These are phyloP conservation scores for Hipparchia semele DNA, from an alignment of 2,888 invertebrate species.

Conservation along the genomic window DNA sequence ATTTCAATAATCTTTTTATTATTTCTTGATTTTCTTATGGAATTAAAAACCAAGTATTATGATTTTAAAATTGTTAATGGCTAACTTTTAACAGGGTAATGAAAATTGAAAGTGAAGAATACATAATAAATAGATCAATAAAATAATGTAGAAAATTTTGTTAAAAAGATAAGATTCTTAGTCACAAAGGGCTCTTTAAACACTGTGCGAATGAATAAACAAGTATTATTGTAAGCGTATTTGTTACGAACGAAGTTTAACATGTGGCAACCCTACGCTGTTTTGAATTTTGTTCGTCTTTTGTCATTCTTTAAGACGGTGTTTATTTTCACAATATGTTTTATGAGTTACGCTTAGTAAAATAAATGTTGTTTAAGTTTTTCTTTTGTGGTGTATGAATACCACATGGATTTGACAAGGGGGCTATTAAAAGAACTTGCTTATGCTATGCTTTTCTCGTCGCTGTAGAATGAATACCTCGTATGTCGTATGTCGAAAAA, in stretches of 20 bases:
- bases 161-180: conserved; percentile 49
- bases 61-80: too few species aligned
- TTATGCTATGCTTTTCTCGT: not conserved
- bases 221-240: conserved; percentile 45
- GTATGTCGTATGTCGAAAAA: too few species aligned
- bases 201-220: conserved; percentile 52
- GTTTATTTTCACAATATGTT: conserved; percentile 20
- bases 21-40: too few species aligned
- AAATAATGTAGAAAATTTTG: conserved; percentile 15
- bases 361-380: conserved; percentile 2
- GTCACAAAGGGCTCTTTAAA: conserved; percentile 50
- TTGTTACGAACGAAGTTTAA: conserved; percentile 51
- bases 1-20: not conserved
- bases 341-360: not conserved
- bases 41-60: too few species aligned
- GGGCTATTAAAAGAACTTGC: not conserved
- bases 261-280: conserved; percentile 35
- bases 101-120: too few species aligned
- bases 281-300: conserved; percentile 22
- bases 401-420: conserved; percentile 6
- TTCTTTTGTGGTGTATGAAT: not conserved
- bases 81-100: too few species aligned
- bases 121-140: too few species aligned
- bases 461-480: not conserved
- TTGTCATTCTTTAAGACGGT: conserved; percentile 25